These are phyloP conservation scores for Ophion costatus DNA, from an alignment of 2,888 invertebrate genomes.

Conservation along the genomic window DNA sequence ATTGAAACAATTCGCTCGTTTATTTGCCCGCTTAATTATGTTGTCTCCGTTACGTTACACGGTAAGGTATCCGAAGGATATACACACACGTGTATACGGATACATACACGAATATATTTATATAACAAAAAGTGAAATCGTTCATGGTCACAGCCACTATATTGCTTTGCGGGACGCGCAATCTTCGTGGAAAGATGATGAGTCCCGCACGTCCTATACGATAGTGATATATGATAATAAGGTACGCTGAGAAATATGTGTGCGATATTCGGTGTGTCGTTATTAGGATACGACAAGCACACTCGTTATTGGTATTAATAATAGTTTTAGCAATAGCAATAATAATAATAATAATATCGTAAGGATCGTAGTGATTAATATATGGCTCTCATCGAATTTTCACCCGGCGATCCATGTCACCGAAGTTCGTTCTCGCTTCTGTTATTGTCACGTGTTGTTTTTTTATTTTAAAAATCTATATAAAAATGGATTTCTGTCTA, in stretches of 20 bases:
- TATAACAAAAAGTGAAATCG: conserved; percentile 61
- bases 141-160: conserved; percentile 71
- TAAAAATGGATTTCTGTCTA: background rate
- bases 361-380: conserved; percentile 31
- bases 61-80: conserved; percentile 49
- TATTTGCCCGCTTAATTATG: conserved; percentile 45
- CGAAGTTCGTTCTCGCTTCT: background rate
- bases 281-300: conserved; percentile 27
- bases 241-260: conserved; percentile 73
- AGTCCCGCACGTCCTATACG: conserved; percentile 64
- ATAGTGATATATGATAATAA: conserved; percentile 67
- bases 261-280: conserved; percentile 58
- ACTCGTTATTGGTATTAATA: conserved; percentile 41
- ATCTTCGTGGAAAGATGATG: conserved; percentile 42
- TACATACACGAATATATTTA: conserved; percentile 21
- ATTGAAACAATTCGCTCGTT: conserved; percentile 36
- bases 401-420: background rate
- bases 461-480: background rate
- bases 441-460: background rate
- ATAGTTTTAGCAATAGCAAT: conserved; percentile 40
- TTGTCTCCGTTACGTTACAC: conserved; percentile 38
- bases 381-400: conserved; percentile 5
- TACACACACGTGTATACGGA: conserved; percentile 16
- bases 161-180: conserved; percentile 67
- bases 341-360: conserved; percentile 44